phyloP scores from a whole-genome alignment of 2,888 invertebrate genomes.

The Pseudococcus jackbeardsleyi region DNA sequence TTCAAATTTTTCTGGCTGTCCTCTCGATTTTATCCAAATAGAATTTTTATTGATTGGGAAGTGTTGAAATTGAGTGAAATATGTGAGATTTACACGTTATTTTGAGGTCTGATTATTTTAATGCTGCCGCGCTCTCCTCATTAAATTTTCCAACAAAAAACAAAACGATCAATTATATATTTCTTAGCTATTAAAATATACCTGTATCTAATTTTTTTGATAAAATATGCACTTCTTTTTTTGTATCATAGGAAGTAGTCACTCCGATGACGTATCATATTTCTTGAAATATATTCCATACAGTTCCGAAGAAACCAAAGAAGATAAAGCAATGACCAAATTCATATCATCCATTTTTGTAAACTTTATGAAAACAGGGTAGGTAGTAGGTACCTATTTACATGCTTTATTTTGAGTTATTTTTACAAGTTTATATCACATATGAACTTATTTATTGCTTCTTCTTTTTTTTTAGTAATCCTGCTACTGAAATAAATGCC shows the following conservation, averaged over 20 bases:
- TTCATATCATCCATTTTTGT: neutral
- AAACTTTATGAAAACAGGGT: conserved; percentile 58
- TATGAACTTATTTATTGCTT: neutral
- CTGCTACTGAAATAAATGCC: neutral
- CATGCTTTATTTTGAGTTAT: neutral
- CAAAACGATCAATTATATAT: too few species aligned
- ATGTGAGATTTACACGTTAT: too few species aligned
- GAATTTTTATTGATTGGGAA: too few species aligned
- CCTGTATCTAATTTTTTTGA: neutral
- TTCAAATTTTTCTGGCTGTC: too few species aligned
- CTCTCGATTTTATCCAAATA: too few species aligned
- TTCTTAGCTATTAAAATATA: neutral
- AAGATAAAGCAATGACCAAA: conserved; percentile 70
- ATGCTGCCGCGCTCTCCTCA: too few species aligned
- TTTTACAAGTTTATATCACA: neutral
- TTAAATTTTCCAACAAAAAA: too few species aligned
- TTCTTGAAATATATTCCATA: conserved; percentile 68
- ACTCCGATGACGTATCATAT: conserved; percentile 68
- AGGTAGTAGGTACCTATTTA: neutral
- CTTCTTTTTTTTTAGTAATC: neutral
- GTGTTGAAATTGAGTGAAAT: too few species aligned
- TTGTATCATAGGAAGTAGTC: conserved; percentile 67
- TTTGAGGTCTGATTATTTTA: too few species aligned
- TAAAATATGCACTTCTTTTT: neutral
- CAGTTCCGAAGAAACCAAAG: conserved; percentile 70